Evolutionary conservation across 2,113 vertebrate species (phyloP).

Genomic region (Phyllopteryx taeniolatus): DNA sequence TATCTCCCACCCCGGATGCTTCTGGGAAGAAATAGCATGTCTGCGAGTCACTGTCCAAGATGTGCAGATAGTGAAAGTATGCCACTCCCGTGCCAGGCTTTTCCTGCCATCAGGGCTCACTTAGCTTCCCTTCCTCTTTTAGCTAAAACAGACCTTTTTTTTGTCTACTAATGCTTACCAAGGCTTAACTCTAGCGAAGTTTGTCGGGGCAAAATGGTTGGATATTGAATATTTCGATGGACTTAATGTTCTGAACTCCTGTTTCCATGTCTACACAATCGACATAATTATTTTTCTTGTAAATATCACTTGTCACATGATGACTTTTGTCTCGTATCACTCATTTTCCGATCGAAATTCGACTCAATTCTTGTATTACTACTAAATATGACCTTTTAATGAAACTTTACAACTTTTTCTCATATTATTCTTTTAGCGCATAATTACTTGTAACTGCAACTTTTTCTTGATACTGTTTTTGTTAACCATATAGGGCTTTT

Average conservation of each 20-base stretch:
- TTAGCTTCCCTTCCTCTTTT: conserved; percentile 36
- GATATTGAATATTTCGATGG: background rate
- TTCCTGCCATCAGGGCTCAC: conserved; percentile 68
- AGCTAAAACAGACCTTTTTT: background rate
- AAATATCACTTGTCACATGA: too few species aligned
- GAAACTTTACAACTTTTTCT: too few species aligned
- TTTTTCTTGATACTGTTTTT: too few species aligned
- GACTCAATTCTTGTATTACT: too few species aligned
- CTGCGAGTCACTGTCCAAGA: conserved; percentile 60
- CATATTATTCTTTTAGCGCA: too few species aligned
- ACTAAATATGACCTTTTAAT: too few species aligned
- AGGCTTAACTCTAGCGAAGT: background rate
- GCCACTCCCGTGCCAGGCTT: conserved; percentile 62
- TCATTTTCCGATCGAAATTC: too few species aligned
- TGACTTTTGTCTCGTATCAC: too few species aligned
- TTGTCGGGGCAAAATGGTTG: background rate
- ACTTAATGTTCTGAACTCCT: background rate
- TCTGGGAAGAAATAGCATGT: conserved; percentile 62
- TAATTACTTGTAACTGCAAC: too few species aligned
- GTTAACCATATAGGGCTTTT: too few species aligned
- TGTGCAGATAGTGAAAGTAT: conserved; percentile 55
- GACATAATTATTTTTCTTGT: too few species aligned
- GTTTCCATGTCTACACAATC: background rate
- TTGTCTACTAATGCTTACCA: background rate
- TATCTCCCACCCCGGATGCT: conserved; percentile 51